phyloP scores from a whole-genome alignment of 2,113 vertebrate genomes.

The Phodopus roborovskii region DNA sequence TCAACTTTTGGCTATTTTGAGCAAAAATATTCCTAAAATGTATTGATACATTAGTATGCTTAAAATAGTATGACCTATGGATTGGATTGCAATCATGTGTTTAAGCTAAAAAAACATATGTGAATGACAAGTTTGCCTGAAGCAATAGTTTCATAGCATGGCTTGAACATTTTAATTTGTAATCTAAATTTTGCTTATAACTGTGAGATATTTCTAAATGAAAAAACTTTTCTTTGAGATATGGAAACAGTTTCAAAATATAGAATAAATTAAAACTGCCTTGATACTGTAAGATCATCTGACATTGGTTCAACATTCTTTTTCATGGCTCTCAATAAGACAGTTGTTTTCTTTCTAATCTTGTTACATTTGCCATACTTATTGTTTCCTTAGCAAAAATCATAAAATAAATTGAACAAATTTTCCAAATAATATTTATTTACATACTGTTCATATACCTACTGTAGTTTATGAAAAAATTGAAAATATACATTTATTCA shows the following conservation, averaged over 20 bases:
- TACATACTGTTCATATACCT: neutral
- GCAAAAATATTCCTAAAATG: conserved; percentile 28
- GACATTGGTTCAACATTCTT: conserved; percentile 66
- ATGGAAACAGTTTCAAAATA: conserved; percentile 69
- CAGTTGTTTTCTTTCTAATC: conserved; percentile 9
- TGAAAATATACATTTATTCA: conserved; percentile 25
- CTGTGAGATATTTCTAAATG: conserved; percentile 66
- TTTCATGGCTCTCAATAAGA: conserved; percentile 23
- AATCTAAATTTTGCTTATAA: conserved; percentile 66
- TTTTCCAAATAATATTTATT: neutral
- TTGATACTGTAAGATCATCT: conserved; percentile 76
- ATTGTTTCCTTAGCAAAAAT: conserved; percentile 6
- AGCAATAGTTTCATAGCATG: neutral
- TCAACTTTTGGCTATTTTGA: conserved; percentile 16
- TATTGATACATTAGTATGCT: neutral
- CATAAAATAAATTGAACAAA: neutral
- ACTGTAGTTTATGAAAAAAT: neutral
- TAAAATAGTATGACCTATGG: conserved; percentile 23
- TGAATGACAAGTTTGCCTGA: neutral
- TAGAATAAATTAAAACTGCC: conserved; percentile 52
- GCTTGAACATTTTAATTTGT: conserved; percentile 69
- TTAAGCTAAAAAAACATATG: neutral
- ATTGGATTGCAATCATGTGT: neutral
- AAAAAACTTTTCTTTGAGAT: conserved; percentile 62
- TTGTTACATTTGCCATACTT: neutral